Conservation (phyloP, 2,113 vertebrate species). For the Xyrauchen texanus region DNA sequence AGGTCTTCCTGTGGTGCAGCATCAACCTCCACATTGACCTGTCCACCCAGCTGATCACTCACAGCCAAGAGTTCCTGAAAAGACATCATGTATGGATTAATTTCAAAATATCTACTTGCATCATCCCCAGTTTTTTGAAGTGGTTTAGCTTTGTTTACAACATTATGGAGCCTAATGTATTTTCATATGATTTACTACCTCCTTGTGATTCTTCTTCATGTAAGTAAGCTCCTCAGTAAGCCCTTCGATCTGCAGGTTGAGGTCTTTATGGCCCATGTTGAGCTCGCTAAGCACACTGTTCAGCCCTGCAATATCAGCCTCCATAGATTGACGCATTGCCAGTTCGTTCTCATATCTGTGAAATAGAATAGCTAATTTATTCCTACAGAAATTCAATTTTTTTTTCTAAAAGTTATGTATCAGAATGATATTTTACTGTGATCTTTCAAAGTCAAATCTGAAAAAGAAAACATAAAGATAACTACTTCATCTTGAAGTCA, state of each 20-base stretch:
- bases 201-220: slow-evolving; percentile 74
- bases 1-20: slow-evolving; percentile 67
- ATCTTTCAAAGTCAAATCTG: too few relatives aligned
- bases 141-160: neutral
- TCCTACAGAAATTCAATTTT: neutral
- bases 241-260: slow-evolving; percentile 67
- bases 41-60: slow-evolving; percentile 63
- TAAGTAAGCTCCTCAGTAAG: slow-evolving; percentile 69
- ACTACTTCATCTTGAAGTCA: slow-evolving; percentile 80
- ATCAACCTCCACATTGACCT: slow-evolving; percentile 76
- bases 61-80: slow-evolving; percentile 63
- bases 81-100: neutral
- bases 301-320: slow-evolving; percentile 80
- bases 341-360: slow-evolving; percentile 72
- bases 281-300: slow-evolving; percentile 74
- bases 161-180: neutral
- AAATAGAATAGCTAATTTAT: neutral
- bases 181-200: slow-evolving; percentile 55
- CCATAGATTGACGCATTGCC: slow-evolving; percentile 79
- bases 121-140: too few relatives aligned
- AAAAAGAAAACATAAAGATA: neutral
- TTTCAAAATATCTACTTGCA: too few relatives aligned
- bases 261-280: slow-evolving; percentile 66
- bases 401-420: too few relatives aligned
- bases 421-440: neutral